Evolutionary conservation across 2,113 vertebrate species (phyloP).

Genomic region (Nyctibius bracteatus): DNA sequence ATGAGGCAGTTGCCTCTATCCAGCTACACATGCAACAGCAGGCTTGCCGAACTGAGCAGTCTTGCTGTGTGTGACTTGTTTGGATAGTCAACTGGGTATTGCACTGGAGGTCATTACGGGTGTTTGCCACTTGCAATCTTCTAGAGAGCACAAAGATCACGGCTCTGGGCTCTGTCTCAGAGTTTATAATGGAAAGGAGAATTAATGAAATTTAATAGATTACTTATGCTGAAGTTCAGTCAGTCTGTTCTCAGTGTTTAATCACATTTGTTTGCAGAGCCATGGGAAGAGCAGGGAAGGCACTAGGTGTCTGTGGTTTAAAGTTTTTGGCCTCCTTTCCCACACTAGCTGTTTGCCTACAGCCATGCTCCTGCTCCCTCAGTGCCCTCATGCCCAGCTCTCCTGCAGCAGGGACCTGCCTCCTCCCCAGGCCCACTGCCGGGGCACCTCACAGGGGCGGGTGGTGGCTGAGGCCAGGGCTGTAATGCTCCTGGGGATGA

Average conservation of each 20-base stretch:
- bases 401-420: fast-evolving
- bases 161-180: neutral
- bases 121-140: neutral
- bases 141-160: neutral
- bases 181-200: neutral
- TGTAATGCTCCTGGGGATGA: fast-evolving
- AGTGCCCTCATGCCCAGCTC: fast-evolving
- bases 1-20: neutral
- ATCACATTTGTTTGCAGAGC: neutral
- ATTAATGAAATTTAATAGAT: neutral
- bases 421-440: neutral
- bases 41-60: neutral
- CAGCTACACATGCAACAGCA: fast-evolving
- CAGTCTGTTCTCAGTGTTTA: neutral
- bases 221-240: neutral
- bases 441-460: neutral
- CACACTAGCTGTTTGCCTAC: neutral
- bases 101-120: neutral
- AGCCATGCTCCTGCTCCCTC: neutral
- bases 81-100: neutral
- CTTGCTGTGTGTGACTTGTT: fast-evolving
- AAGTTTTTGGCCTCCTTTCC: neutral
- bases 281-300: neutral
- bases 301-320: neutral
- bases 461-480: neutral